Percentiles rank a stretch among this genome's conserved stretches.
phyloP scores from a whole-genome alignment of 1,140 invertebrate genomes.

The Lethocerus indicus region DNA sequence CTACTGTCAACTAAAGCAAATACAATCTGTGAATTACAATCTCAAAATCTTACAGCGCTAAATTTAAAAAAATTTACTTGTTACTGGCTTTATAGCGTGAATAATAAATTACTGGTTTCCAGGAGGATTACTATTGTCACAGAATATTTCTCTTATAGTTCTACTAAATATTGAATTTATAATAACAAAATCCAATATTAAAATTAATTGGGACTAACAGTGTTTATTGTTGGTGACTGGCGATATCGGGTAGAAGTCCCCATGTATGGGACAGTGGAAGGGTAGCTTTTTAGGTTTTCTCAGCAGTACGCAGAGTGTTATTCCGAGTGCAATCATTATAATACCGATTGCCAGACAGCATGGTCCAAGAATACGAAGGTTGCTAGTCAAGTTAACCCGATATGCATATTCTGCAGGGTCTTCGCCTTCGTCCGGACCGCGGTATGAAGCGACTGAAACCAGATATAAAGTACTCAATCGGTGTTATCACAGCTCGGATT shows the following conservation, averaged over 20 bases:
- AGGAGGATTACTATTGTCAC: too few relatives aligned
- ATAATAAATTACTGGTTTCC: too few relatives aligned
- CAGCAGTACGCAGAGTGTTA: constrained; percentile 42
- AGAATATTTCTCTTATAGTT: too few relatives aligned
- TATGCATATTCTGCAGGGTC: constrained; percentile 47
- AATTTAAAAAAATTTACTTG: too few relatives aligned
- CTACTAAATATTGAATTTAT: too few relatives aligned
- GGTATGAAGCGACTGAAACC: constrained; percentile 48
- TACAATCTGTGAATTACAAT: too few relatives aligned
- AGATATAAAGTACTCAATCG: not conserved
- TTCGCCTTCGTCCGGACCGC: constrained; percentile 47
- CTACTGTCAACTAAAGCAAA: constrained; percentile 3
- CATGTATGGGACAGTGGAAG: constrained; percentile 59
- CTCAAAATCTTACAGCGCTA: too few relatives aligned
- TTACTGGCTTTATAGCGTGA: too few relatives aligned
- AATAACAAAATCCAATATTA: too few relatives aligned
- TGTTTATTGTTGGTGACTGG: too few relatives aligned
- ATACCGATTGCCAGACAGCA: constrained; percentile 51
- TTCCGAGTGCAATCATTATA: constrained; percentile 41
- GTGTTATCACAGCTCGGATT: not conserved
- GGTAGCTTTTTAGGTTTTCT: constrained; percentile 45
- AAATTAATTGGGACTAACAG: too few relatives aligned
- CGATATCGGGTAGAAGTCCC: constrained; percentile 48
- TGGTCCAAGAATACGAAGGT: constrained; percentile 49
- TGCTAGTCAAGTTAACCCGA: constrained; percentile 49